phyloP scores from a whole-genome alignment of 2,113 vertebrate species.

The Mesitornis unicolor region DNA sequence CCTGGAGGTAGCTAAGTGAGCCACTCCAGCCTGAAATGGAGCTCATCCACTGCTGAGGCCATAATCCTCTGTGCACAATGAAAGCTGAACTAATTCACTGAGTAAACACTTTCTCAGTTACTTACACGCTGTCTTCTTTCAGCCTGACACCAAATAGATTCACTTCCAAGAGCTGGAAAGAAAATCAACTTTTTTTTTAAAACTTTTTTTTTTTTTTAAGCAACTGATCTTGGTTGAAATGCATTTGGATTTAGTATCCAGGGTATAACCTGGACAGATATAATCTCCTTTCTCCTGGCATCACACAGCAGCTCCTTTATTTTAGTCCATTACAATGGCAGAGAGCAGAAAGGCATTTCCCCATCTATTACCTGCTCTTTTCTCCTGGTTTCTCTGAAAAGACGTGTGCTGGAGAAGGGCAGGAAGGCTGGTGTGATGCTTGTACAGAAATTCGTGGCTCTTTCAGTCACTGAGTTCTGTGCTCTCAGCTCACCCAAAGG shows the following conservation, averaged over 20 bases:
- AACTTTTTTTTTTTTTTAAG: not conserved
- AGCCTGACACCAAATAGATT: conserved; percentile 80
- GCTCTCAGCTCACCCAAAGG: not conserved
- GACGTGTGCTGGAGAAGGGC: not conserved
- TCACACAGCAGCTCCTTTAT: conserved; percentile 26
- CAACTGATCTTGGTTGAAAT: conserved; percentile 57
- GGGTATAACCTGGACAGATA: conserved; percentile 11
- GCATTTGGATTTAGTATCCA: conserved; percentile 15
- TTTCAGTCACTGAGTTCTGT: not conserved
- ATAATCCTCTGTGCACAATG: conserved; percentile 94
- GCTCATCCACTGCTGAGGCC: conserved; percentile 84
- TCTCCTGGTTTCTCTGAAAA: not conserved
- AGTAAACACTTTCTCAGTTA: conserved; percentile 99
- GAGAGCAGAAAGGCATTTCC: not conserved
- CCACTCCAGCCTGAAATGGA: conserved; percentile 98
- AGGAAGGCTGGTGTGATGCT: not conserved
- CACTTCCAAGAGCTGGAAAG: conserved; percentile 69
- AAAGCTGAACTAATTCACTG: conserved; percentile 98
- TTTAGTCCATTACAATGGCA: not conserved
- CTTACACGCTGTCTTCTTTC: conserved; percentile 92
- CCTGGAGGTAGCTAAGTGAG: conserved; percentile 93
- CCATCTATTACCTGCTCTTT: not conserved
- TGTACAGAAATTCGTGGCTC: not conserved
- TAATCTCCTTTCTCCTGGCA: not conserved
- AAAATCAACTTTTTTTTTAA: conserved; percentile 67